phyloP scores from a whole-genome alignment of 2,888 invertebrate species.

The Sinotaia quadrata region DNA sequence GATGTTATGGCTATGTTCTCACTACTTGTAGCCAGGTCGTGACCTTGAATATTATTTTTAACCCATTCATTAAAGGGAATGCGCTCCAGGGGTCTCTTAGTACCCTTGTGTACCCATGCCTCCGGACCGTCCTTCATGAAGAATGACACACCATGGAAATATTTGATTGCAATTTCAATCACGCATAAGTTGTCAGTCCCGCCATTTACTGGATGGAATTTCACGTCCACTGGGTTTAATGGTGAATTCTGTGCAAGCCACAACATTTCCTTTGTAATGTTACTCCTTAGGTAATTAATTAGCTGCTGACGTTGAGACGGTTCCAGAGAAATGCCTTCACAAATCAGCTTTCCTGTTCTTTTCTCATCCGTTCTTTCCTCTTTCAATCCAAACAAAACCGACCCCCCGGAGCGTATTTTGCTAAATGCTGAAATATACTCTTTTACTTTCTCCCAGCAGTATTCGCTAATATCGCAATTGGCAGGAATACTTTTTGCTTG shows the following conservation, averaged over 20 bases:
- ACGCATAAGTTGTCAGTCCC: neutral
- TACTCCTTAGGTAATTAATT: neutral
- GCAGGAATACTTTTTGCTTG: neutral
- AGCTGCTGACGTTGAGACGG: neutral
- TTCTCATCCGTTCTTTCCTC: neutral
- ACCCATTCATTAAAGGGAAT: too few relatives aligned
- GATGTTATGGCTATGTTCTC: too few relatives aligned
- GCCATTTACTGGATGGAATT: neutral
- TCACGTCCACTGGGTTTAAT: neutral
- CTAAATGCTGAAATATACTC: neutral
- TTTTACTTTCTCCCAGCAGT: neutral
- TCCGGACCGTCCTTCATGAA: neutral
- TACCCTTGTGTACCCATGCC: too few relatives aligned
- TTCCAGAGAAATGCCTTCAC: neutral
- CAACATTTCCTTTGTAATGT: neutral
- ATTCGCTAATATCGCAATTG: neutral
- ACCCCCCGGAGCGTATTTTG: neutral
- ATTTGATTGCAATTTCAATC: neutral
- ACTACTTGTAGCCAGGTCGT: too few relatives aligned
- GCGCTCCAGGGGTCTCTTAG: too few relatives aligned
- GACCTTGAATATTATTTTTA: too few relatives aligned
- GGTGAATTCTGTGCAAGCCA: neutral
- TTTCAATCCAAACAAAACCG: neutral
- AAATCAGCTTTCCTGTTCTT: neutral
- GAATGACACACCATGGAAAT: neutral